phyloP scores from a whole-genome alignment of 2,113 vertebrate species.

The Budorcas taxicolor region DNA sequence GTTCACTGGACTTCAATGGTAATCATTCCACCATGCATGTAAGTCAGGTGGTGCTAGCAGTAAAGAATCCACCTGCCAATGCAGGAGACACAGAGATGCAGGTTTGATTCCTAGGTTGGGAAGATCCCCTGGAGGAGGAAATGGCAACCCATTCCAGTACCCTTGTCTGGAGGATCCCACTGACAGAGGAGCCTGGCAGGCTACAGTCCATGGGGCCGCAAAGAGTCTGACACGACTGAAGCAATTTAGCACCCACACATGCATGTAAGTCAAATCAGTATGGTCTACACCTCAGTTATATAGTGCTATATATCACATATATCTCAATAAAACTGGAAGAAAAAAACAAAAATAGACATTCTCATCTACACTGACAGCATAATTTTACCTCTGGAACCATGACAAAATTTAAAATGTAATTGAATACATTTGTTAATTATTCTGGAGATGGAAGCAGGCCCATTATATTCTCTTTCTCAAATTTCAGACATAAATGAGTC shows the following conservation, averaged over 20 bases:
- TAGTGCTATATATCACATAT: neutral
- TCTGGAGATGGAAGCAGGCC: neutral
- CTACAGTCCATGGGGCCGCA: neutral
- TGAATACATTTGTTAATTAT: neutral
- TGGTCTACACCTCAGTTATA: neutral
- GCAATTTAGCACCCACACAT: neutral
- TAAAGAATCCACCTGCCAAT: neutral
- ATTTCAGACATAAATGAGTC: slow-evolving; percentile 2
- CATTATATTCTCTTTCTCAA: neutral
- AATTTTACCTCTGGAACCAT: neutral
- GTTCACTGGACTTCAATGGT: neutral
- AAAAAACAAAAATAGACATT: neutral
- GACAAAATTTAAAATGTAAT: neutral
- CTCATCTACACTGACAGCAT: neutral
- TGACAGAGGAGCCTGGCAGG: neutral
- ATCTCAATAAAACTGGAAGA: neutral
- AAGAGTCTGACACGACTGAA: neutral
- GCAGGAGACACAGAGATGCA: neutral
- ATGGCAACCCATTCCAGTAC: neutral
- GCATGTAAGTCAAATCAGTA: neutral
- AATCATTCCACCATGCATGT: neutral
- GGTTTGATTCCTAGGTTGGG: neutral
- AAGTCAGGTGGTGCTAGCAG: neutral
- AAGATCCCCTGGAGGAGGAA: neutral
- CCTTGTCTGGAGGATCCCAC: neutral